Base-by-base conservation (phyloP, 2,113 vertebrate species). In the Condylura cristata region DNA sequence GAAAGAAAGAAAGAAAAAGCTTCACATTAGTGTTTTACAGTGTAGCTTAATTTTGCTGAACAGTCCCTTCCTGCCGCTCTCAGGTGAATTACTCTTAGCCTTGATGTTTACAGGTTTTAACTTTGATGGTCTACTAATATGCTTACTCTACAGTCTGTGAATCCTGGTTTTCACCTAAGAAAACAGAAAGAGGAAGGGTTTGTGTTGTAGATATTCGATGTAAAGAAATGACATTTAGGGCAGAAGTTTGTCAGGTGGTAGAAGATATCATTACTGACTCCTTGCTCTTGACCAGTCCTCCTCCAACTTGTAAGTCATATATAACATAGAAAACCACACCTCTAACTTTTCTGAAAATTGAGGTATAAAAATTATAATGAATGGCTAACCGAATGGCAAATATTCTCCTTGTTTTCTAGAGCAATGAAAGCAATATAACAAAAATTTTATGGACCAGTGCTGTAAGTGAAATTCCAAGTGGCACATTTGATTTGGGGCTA, bases 251-350 rank as follows among this genome's bases (percentile, higher is more conserved):
- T 71, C 61, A 46, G 24, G 53, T 22, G 71, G 20, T 53, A 79
- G 70, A 76, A 7, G 28, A 86, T 91, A 83, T 89, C 61, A 18
- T 80, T 61, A 37, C 24, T 76, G 68, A 88, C 20, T 41, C 53
- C 65, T 60, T 70, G 75, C 70, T 93, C 61, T 76, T 5, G 12
- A 79, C 18, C 75, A 93, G 66, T 39, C 6, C 56, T 34, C 34
- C 63, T 84, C 60, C 61, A 90, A 90, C 6, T 61, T 89, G 91
- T 70, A 87, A 71, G 68, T 88, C 81, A 76, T 46, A 86, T 41
- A 44, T 66, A 79, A 94, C 22, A 34, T 79, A 93, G 34, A 75
- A 89, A 89, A 92, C 34, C 18, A 81, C 53, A 78, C 28, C 7
- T 46, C 61, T 53, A 85, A 28, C 65, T 86, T 76, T 78, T 76